phyloP scores from a whole-genome alignment of 2,113 vertebrate genomes.

The Sinosuthora webbiana region DNA sequence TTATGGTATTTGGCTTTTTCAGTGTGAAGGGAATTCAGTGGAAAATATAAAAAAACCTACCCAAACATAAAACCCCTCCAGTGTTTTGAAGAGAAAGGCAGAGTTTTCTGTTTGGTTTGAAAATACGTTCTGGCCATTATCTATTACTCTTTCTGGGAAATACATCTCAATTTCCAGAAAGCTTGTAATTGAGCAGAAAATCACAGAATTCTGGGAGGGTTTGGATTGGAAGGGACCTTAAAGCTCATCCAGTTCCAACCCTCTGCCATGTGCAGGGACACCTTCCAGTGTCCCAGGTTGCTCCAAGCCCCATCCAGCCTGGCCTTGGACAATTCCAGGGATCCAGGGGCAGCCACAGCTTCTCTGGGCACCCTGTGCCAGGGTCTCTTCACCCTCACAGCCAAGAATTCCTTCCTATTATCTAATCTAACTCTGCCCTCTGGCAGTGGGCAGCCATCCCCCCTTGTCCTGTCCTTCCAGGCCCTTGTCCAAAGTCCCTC shows the following conservation, averaged over 20 bases:
- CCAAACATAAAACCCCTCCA: background rate
- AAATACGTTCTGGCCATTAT: background rate
- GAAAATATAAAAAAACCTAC: background rate
- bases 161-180: background rate
- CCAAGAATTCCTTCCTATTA: background rate
- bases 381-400: accelerated
- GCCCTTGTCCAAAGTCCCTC: background rate
- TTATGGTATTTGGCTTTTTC: background rate
- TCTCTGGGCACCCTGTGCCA: background rate
- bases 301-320: accelerated
- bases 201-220: background rate
- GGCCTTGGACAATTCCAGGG: background rate
- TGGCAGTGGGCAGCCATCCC: background rate
- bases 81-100: background rate
- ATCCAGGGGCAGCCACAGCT: background rate
- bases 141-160: background rate
- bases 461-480: background rate
- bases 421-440: background rate
- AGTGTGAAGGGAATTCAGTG: background rate
- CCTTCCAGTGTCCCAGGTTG: background rate
- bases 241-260: background rate
- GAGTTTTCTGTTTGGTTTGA: background rate
- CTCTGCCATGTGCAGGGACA: background rate
- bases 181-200: background rate
- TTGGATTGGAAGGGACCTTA: background rate